phyloP scores from a whole-genome alignment of 2,113 vertebrate genomes.

The Erythrocercus mccallii region DNA sequence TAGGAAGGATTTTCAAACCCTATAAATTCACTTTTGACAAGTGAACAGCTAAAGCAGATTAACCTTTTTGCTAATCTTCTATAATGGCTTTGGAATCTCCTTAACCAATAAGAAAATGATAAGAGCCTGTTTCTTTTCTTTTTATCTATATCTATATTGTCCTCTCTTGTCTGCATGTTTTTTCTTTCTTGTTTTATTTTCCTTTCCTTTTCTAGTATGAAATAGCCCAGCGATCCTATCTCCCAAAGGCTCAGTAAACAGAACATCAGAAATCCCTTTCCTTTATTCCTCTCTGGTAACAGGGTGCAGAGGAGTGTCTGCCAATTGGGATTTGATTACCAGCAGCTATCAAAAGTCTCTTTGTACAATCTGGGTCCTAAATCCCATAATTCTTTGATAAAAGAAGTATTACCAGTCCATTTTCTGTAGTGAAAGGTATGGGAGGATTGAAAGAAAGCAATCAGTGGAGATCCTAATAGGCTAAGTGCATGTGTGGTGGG shows the following conservation, averaged over 20 bases:
- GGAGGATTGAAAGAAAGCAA: slow-evolving; percentile 82
- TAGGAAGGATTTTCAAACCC: slow-evolving; percentile 56
- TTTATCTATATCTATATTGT: slow-evolving; percentile 69
- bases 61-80: slow-evolving; percentile 83
- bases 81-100: slow-evolving; percentile 87
- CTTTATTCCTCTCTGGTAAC: slow-evolving; percentile 78
- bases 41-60: slow-evolving; percentile 79
- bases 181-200: slow-evolving; percentile 59
- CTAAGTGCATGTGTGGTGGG: slow-evolving; percentile 37
- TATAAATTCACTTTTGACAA: slow-evolving; percentile 72
- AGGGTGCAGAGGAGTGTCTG: slow-evolving; percentile 79
- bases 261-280: slow-evolving; percentile 81
- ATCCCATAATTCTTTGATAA: slow-evolving; percentile 96
- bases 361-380: slow-evolving; percentile 81
- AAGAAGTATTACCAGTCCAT: slow-evolving; percentile 82
- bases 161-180: slow-evolving; percentile 39
- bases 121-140: slow-evolving; percentile 73
- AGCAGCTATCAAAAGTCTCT: slow-evolving; percentile 80
- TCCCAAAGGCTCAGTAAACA: slow-evolving; percentile 74
- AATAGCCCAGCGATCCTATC: slow-evolving; percentile 83
- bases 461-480: slow-evolving; percentile 78
- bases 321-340: slow-evolving; percentile 85
- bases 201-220: slow-evolving; percentile 57
- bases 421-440: slow-evolving; percentile 86
- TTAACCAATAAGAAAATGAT: slow-evolving; percentile 74